Evolutionary conservation across 2,113 vertebrate species (phyloP), one percentile per base, ranked within the genome.

Genomic region (Epinephelus moara): DNA sequence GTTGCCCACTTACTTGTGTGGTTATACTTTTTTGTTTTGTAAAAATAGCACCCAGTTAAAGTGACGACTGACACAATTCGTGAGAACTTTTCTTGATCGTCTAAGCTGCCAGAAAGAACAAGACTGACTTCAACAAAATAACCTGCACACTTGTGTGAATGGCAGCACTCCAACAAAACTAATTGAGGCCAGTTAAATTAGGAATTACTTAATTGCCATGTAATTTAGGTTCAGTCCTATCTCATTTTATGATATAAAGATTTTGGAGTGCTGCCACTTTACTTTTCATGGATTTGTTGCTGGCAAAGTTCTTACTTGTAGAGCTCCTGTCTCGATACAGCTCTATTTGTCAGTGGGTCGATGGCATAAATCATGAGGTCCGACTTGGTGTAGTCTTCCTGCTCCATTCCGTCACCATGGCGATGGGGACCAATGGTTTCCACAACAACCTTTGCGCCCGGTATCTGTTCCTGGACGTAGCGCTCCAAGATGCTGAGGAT

Each of bases 351-450:
- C 60, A 98, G 96, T 0, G 98, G 98, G 91, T 99, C 98, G 0
- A 99, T 97, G 2, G 98, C 98, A 1, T 99, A 99, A 90, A 99
- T 96, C 93, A 97, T 97, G 72, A 99, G 93, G 91, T 99, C 98
- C 0, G 97, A 97, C 84, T 98, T 99, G 62, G 95, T 95, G 84
- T 99, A 99, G 91, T 99, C 98, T 87, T 99, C 98, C 70, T 96
- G 96, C 18, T 97, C 97, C 89, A 94, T 97, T 0, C 97, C 97
- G 7, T 98, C 97, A 11, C 97, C 97, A 12, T 95, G 94, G 57
- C 96, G 94, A 49, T 97, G 96, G 0, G 98, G 98, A 6, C 97
- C 97, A 0, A 99, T 99, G 74, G 97, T 97, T 89, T 99, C 98
- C 89, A 99, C 96, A 25, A 99, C 96, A 0, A 99, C 97, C 2